Base-by-base conservation (phyloP, 2,113 vertebrate species). In the Percina caprodes region DNA sequence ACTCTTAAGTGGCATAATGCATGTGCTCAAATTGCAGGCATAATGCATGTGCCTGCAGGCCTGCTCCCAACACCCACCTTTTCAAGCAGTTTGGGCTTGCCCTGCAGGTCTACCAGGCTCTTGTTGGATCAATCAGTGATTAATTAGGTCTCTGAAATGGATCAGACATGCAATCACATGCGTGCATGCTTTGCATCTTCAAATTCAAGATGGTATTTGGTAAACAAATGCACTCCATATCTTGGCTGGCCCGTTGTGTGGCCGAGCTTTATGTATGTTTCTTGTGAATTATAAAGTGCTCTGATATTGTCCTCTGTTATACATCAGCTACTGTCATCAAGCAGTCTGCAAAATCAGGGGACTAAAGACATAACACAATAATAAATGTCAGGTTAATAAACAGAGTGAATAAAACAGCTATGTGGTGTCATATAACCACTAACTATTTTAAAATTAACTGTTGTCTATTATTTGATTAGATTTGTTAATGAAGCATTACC, bases 141-240 rank as follows among this genome's bases (percentile, higher is more conserved):
- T 93, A 92, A 91, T 93, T 86, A 89, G 80, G 67, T 80, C 56
- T 81, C 79, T 76, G 51, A 80, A 83, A 80, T 69, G 46, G 69
- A 87, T 79, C 26, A 18, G 61, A 79, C 74, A 80, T 77, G 80
- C 55, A 73, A 33, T 74, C 80, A 69, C 72, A 86, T 76, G 71
- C 76, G 23, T 79, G 52, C 70, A 56, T 67, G 62, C 66, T 62
- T 83, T 76, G 42, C 73, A 35, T 45, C 48, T 24, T 24, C 18
- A 55, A 65, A 54, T 73, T 56, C 42, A 52, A 59, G 74, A 59
- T 21, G 21, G 24, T 56, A 19, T 51, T 56, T 77, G 65, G 56
- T 66, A 65, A 72, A 80, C 39, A 77, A 60, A 63, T 35, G 19
- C 51, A 18, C 39, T 48, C 49, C 7, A 10, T 55, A 42, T 58